phyloP scores from a whole-genome alignment of 2,888 invertebrate genomes.

The Mantis religiosa region DNA sequence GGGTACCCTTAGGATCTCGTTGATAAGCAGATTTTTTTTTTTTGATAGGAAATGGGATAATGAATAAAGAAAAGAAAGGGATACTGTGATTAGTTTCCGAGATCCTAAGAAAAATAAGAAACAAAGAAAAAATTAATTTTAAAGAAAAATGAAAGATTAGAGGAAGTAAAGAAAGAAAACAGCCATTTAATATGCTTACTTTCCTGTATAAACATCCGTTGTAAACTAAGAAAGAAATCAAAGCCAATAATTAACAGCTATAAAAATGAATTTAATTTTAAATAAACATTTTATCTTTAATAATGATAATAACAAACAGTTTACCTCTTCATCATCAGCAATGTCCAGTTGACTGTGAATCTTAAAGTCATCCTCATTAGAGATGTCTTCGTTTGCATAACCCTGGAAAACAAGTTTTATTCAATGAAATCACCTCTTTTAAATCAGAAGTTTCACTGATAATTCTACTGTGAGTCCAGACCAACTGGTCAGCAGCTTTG shows the following conservation, averaged over 20 bases:
- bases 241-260: not conserved
- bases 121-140: conserved; percentile 3
- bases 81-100: conserved; percentile 8
- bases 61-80: not conserved
- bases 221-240: not conserved
- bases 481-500: too few relatives aligned
- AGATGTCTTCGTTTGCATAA: not conserved
- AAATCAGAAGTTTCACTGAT: too few relatives aligned
- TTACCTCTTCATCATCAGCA: conserved; percentile 48
- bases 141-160: not conserved
- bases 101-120: conserved; percentile 18
- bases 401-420: not conserved
- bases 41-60: not conserved
- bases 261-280: not conserved
- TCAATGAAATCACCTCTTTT: too few relatives aligned
- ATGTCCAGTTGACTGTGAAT: conserved; percentile 42
- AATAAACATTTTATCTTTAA: conserved; percentile 39
- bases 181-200: not conserved
- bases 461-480: too few relatives aligned
- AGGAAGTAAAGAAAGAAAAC: not conserved
- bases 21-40: not conserved
- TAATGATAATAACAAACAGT: conserved; percentile 37
- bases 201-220: not conserved
- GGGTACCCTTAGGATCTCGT: not conserved
- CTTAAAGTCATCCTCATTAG: conserved; percentile 20